Evolutionary conservation across 2,888 invertebrate species (phyloP), one percentile per base, ranked within the genome.

Genomic region (Brachylomia viminalis): DNA sequence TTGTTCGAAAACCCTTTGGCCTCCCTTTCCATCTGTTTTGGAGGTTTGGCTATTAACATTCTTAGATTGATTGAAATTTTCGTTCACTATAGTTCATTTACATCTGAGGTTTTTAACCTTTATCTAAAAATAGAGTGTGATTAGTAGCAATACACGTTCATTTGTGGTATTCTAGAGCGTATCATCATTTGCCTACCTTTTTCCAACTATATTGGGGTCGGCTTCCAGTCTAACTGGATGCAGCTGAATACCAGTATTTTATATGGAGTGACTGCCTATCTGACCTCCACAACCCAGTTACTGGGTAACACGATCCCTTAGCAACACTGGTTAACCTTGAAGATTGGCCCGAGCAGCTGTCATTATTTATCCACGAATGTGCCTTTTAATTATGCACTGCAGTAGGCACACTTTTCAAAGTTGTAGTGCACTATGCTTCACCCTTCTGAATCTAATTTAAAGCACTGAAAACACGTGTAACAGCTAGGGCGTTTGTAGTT

Each of bases 31-130:
- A 38, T 42, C 27, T 27, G 27, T 84, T 64, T 33, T 49, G 58
- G 58, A 56, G 17, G 42, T 58, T 17, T 38, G 20, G 33, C n/a
- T 33, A 73, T 86, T 76, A 72, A 15, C 17, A 38, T 64, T 73
- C 47, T 77, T 61, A 65, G 8, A 58, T 33, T 58, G 23, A 52
- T 52, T 72, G 27, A 27, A 61, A 58, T n/a, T 65, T 62, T 77
- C 33, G 0, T 47, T 75, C 23, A 54, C 49, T 33, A 58, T 27
- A 0, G 23, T 54, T 23, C 0, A 30, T 61, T 78, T 68, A 7
- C 0, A 1, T 13, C 8, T 56, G 0, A 47, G 5, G 20, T 54
- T 45, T 23, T 45, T 42, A 15, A 3, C 17, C 30, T 49, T 42
- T 23, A 15, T 42, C 30, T 47, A 61, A 75, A 62, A 42, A 45